Conservation (phyloP, 2,888 invertebrate species). For the Chrysina gloriosa region DNA sequence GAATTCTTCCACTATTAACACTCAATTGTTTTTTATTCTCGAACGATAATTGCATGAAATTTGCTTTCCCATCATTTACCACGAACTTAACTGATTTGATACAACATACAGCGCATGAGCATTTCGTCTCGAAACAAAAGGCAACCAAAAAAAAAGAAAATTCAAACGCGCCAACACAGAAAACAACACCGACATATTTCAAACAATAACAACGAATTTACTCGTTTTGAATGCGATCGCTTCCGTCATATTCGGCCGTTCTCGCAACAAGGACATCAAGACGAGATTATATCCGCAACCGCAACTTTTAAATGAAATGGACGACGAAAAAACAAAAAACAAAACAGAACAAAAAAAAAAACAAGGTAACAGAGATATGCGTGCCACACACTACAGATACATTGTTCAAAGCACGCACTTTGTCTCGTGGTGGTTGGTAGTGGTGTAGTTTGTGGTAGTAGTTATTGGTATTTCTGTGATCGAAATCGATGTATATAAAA, state of each 20-base stretch:
- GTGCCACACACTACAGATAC: constrained; percentile 47
- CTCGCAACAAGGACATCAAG: too few species aligned
- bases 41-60: background rate
- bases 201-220: background rate
- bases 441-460: constrained; percentile 28
- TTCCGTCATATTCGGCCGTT: too few species aligned
- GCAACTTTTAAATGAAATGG: constrained; percentile 57
- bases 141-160: background rate
- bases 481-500: constrained; percentile 2
- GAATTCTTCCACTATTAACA: too few species aligned
- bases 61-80: background rate
- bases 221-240: background rate
- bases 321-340: constrained; percentile 49
- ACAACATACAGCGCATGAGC: background rate
- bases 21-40: background rate
- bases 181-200: too few species aligned
- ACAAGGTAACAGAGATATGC: constrained; percentile 40
- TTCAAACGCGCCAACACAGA: too few species aligned
- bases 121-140: background rate
- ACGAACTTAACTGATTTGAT: background rate
- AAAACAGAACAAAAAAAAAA: background rate
- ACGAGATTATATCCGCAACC: constrained; percentile 7
- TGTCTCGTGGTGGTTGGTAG: constrained; percentile 33
- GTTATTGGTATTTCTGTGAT: constrained; percentile 18
- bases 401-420: constrained; percentile 43